phyloP scores from a whole-genome alignment of 2,888 invertebrate genomes.

The Lepidocyrtinus sp. region DNA sequence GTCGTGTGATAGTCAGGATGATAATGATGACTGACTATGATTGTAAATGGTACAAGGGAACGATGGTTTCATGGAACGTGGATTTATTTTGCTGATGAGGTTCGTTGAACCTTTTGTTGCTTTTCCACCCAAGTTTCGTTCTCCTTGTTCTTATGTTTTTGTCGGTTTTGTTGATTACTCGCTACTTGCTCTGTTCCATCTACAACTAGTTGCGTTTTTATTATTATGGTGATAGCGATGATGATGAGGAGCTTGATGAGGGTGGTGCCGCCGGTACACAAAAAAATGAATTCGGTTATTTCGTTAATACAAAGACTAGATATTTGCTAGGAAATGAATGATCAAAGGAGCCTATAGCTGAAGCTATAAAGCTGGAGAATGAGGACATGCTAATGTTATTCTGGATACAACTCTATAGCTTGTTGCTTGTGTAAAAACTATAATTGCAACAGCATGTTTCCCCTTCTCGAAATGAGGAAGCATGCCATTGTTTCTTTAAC shows the following conservation, averaged over 20 bases:
- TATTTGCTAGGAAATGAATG: not conserved
- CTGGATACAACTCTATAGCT: conserved; percentile 43
- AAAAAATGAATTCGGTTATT: not conserved
- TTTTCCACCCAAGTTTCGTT: conserved; percentile 18
- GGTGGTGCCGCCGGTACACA: not conserved
- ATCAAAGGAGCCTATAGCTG: not conserved
- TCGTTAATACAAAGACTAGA: not conserved
- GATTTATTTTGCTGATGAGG: conserved; percentile 23
- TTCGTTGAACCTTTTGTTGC: conserved; percentile 50
- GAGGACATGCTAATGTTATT: not conserved
- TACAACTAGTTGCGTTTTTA: conserved; percentile 11
- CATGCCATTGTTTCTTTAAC: conserved; percentile 3
- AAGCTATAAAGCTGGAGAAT: not conserved
- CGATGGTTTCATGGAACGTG: not conserved
- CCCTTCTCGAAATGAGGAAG: not conserved
- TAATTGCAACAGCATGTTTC: conserved; percentile 5
- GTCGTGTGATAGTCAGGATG: conserved; percentile 2
- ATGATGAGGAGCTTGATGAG: not conserved
- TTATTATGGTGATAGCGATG: not conserved
- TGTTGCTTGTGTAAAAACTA: conserved; percentile 41
- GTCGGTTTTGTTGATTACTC: not conserved
- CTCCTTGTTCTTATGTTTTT: not conserved
- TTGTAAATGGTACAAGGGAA: not conserved
- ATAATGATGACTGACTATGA: conserved; percentile 11
- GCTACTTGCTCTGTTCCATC: too few species aligned